phyloP scores from a whole-genome alignment of 2,797 vertebrate species.

The Anableps anableps region DNA sequence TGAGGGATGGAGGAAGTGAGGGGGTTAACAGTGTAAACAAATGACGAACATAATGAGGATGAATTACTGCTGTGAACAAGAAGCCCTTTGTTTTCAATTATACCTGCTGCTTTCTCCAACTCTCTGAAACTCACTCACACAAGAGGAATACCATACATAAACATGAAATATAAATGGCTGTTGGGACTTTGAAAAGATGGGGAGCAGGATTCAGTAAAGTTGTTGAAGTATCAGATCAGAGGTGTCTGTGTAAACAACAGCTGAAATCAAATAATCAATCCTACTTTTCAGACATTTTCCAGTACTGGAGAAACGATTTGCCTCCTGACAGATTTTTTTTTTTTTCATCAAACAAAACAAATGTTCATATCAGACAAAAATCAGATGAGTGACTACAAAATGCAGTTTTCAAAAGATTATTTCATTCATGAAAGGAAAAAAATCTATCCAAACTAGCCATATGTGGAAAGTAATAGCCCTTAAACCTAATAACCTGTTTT shows the following conservation, averaged over 20 bases:
- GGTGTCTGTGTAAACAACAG: slow-evolving; percentile 5
- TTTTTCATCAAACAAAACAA: background rate
- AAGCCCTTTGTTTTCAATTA: slow-evolving; percentile 72
- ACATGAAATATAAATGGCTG: slow-evolving; percentile 10
- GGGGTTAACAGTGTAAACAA: slow-evolving; percentile 78
- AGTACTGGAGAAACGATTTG: background rate
- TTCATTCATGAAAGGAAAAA: background rate
- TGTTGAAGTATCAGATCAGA: slow-evolving; percentile 8
- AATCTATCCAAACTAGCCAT: background rate
- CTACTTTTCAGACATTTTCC: background rate
- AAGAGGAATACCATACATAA: background rate
- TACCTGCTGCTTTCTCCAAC: slow-evolving; percentile 58
- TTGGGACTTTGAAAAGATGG: slow-evolving; percentile 40
- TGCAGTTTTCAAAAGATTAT: background rate
- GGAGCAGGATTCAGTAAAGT: slow-evolving; percentile 36
- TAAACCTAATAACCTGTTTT: background rate
- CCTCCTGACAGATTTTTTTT: background rate
- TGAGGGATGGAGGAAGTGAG: slow-evolving; percentile 67
- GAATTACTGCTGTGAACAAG: slow-evolving; percentile 77
- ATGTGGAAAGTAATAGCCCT: background rate
- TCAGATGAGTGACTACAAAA: background rate
- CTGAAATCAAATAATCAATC: slow-evolving; percentile 1
- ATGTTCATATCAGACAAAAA: background rate
- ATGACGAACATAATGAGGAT: slow-evolving; percentile 78
- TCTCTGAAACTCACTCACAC: slow-evolving; percentile 15